Base-by-base conservation (phyloP, 2,113 vertebrate species). In the Verasper variegatus region DNA sequence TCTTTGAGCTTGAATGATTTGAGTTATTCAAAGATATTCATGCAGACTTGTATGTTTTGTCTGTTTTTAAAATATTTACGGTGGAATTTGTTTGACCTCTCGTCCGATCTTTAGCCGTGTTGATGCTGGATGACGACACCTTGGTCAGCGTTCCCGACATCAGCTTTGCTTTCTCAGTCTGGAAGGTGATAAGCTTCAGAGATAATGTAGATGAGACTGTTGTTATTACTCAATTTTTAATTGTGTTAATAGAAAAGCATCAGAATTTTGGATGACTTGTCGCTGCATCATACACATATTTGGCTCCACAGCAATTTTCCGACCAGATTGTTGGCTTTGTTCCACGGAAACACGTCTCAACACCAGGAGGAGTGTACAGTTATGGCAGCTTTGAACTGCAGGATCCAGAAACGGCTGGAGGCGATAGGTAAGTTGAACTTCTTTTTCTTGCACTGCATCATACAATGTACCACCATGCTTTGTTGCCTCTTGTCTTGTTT, bases 281-380 rank as follows among this genome's bases (percentile, higher is more conserved):
- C 35, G 18, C 13, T 45, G 24, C 54, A 79, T 3, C 12, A 18
- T 42, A 26, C n/a, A 59, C 4, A 56, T 42, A 49, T 71, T 68
- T 60, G 35, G n/a, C 52, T 72, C 49, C 90, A 70, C 92, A 98
- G 97, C 97, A 97, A 97, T 98, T 99, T 90, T 93, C 95, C 55
- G 96, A 97, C 72, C 97, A 96, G n/a, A 98, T 99, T 75, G 96
- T 98, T 79, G 97, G 97, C n/a, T 98, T 97, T 92, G 96, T 98
- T 51, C 97, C 97, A 31, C 94, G 97, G 76, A 99, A 97, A 86
- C 97, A 99, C 14, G 94, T 98, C 24, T 89, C 93, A 11, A 95
- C 96, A 20, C 79, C 94, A 20, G 95, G 94, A 0, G 96, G 96
- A 3, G 86, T 97, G 3, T 97, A 96, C 86, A 97, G 95, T 77